phyloP scores from a whole-genome alignment of 1,140 invertebrate genomes.

The Vollenhovia emeryi region DNA sequence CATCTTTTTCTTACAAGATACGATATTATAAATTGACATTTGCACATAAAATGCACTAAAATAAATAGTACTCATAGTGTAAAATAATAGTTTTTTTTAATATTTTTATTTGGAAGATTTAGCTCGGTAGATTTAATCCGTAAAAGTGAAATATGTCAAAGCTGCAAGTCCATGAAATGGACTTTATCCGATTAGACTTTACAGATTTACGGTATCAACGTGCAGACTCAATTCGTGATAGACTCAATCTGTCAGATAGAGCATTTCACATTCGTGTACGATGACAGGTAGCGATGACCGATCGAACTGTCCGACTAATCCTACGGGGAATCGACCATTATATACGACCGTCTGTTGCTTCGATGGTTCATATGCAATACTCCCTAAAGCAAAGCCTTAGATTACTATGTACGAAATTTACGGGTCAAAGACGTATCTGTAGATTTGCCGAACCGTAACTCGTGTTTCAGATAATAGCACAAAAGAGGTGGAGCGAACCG shows the following conservation, averaged over 20 bases:
- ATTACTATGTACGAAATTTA: not conserved
- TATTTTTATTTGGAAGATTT: not conserved
- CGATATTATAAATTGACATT: not conserved
- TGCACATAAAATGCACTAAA: not conserved
- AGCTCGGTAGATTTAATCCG: not conserved
- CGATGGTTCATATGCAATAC: not conserved
- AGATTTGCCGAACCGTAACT: not conserved
- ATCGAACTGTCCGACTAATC: constrained; percentile 24
- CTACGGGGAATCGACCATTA: constrained; percentile 11
- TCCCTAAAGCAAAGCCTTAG: not conserved
- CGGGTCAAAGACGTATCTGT: not conserved
- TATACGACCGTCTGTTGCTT: not conserved
- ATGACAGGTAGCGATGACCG: constrained; percentile 45
- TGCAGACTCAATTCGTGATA: constrained; percentile 5
- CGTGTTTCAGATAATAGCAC: not conserved
- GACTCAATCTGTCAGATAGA: constrained; percentile 30
- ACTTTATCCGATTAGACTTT: constrained; percentile 50
- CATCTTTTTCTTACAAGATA: not conserved
- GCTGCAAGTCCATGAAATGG: not conserved
- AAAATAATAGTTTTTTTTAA: constrained; percentile 7
- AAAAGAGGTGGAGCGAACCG: not conserved
- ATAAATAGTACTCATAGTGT: not conserved
- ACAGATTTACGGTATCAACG: constrained; percentile 42
- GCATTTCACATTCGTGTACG: constrained; percentile 22
- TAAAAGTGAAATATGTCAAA: not conserved